phyloP scores from a whole-genome alignment of 2,113 vertebrate genomes.

The Sturnus vulgaris region DNA sequence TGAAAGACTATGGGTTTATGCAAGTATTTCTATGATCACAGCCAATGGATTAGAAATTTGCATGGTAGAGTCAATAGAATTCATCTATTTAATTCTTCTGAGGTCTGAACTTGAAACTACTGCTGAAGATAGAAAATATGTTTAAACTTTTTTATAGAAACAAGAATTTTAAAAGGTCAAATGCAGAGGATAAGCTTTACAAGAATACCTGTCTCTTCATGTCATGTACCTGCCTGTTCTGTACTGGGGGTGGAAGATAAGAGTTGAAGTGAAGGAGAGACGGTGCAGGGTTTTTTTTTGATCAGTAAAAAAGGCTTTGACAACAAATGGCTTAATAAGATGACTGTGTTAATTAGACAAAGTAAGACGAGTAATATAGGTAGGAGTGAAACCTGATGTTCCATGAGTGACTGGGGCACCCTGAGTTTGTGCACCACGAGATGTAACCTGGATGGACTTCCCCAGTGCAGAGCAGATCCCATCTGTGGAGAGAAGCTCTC shows the following conservation, averaged over 20 bases:
- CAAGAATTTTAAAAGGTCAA: not conserved
- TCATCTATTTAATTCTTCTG: not conserved
- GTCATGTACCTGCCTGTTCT: not conserved
- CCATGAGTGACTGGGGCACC: not conserved
- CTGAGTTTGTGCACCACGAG: rapidly evolving
- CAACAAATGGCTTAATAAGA: not conserved
- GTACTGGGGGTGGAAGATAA: not conserved
- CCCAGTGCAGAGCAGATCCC: not conserved
- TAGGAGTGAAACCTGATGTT: not conserved
- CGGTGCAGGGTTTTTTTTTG: not conserved
- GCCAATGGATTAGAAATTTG: not conserved
- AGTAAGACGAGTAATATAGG: no score
- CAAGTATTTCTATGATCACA: not conserved
- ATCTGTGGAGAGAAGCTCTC: not conserved
- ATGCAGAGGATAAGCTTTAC: not conserved
- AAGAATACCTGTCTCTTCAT: not conserved
- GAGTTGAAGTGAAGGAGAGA: not conserved
- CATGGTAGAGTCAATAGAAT: not conserved
- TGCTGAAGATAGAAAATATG: not conserved
- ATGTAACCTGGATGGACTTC: not conserved
- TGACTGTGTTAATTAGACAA: no score
- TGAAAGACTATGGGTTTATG: not conserved
- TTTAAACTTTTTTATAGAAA: not conserved
- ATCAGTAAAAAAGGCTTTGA: not conserved
- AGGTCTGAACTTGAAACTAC: not conserved